Conservation (phyloP, 2,797 vertebrate species). For the Rhinogobio ventralis region DNA sequence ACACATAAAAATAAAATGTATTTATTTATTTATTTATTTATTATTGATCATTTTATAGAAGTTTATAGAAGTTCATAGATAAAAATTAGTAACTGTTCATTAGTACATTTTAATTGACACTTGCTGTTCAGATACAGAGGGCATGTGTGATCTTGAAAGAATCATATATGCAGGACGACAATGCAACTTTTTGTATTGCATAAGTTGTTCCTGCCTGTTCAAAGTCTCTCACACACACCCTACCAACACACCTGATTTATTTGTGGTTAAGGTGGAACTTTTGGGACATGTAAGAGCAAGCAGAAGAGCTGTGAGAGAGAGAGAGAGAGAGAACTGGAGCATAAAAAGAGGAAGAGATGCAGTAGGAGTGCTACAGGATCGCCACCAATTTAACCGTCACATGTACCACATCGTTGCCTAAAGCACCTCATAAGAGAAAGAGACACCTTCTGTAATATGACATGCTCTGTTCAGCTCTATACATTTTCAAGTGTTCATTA, state of each 20-base stretch:
- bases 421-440: constrained; percentile 18
- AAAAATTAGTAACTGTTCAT: neutral
- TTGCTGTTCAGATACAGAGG: constrained; percentile 34
- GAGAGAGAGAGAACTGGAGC: neutral
- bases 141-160: constrained; percentile 61
- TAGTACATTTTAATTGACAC: neutral
- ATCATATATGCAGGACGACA: constrained; percentile 31
- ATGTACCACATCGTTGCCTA: constrained; percentile 25
- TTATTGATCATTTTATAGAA: neutral
- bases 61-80: neutral
- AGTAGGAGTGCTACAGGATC: constrained; percentile 4
- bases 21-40: no score
- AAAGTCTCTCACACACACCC: constrained; percentile 53
- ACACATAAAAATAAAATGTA: no score
- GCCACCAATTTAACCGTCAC: constrained; percentile 46
- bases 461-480: constrained; percentile 1
- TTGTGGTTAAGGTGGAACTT: constrained; percentile 55
- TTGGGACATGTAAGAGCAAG: constrained; percentile 56
- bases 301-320: constrained; percentile 7
- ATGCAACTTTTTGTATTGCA: constrained; percentile 53
- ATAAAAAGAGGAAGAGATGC: constrained; percentile 26
- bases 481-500: neutral
- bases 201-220: constrained; percentile 51
- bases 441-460: constrained; percentile 21
- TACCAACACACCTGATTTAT: constrained; percentile 49